phyloP scores from a whole-genome alignment of 2,113 vertebrate species.

The Gobiocypris rarus region DNA sequence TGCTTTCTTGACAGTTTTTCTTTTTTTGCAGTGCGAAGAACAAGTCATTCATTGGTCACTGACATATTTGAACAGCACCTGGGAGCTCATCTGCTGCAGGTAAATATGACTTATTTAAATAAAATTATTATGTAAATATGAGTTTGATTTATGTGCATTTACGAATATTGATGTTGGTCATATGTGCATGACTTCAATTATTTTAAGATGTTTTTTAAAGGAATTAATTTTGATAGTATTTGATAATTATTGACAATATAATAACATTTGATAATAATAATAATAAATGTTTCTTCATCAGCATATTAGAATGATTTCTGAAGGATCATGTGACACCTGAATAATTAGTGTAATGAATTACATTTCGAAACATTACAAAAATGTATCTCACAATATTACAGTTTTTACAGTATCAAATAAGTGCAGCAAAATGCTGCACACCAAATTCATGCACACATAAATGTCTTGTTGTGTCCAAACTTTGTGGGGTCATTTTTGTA shows the following conservation, averaged over 20 bases:
- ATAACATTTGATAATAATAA: background rate
- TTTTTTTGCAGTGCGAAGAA: conserved; percentile 67
- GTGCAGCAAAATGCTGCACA: too few relatives aligned
- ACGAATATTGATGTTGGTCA: background rate
- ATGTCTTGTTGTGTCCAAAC: too few relatives aligned
- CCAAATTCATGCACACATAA: background rate
- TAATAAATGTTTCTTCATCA: background rate
- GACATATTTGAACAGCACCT: conserved; percentile 89
- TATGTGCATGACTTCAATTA: background rate
- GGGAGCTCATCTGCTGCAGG: conserved; percentile 89
- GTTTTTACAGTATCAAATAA: too few relatives aligned
- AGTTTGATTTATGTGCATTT: background rate
- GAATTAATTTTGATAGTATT: too few relatives aligned
- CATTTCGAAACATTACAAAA: too few relatives aligned
- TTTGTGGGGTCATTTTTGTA: too few relatives aligned
- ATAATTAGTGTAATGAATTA: background rate
- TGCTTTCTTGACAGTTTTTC: background rate
- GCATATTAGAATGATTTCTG: background rate
- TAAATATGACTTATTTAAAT: conserved; percentile 58
- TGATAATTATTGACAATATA: too few relatives aligned
- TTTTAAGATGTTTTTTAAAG: background rate
- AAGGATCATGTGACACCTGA: background rate
- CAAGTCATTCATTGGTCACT: conserved; percentile 74
- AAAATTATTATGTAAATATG: background rate
- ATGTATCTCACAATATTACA: background rate